Evolutionary conservation across 2,888 invertebrate species (phyloP).

Genomic region (Notodonta dromedarius): DNA sequence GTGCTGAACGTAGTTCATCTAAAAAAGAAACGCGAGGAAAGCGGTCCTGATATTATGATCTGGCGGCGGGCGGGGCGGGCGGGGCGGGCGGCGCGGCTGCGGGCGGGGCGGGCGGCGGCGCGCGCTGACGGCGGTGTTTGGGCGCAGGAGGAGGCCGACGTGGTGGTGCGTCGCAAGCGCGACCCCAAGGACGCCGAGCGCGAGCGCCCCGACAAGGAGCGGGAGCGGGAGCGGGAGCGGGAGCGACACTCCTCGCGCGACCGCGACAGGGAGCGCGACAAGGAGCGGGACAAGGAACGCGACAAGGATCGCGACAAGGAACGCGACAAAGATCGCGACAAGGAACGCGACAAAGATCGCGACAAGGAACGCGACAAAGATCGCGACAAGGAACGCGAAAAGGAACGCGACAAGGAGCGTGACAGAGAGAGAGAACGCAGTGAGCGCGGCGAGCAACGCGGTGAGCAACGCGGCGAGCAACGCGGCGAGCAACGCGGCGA

Average conservation of each 20-base stretch:
- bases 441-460: constrained; percentile 45
- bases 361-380: constrained; percentile 47
- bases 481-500: constrained; percentile 53
- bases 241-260: constrained; percentile 17
- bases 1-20: too few relatives aligned
- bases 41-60: too few relatives aligned
- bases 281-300: constrained; percentile 33
- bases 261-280: constrained; percentile 23
- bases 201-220: constrained; percentile 44
- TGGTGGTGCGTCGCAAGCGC: constrained; percentile 80
- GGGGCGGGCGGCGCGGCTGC: constrained; percentile 9
- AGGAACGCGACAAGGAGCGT: constrained; percentile 51
- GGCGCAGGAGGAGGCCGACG: constrained; percentile 88
- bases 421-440: constrained; percentile 34
- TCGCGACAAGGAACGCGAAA: constrained; percentile 51
- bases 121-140: constrained; percentile 39
- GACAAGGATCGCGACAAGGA: constrained; percentile 48
- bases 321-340: constrained; percentile 47
- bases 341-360: constrained; percentile 36
- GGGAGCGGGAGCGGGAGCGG: constrained; percentile 50
- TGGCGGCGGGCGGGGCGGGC: background rate
- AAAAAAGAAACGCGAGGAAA: too few relatives aligned
- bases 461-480: constrained; percentile 67
- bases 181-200: constrained; percentile 57
- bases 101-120: constrained; percentile 11